Base-by-base conservation (phyloP, 1,140 invertebrate species). In the Drosophila nannoptera region DNA sequence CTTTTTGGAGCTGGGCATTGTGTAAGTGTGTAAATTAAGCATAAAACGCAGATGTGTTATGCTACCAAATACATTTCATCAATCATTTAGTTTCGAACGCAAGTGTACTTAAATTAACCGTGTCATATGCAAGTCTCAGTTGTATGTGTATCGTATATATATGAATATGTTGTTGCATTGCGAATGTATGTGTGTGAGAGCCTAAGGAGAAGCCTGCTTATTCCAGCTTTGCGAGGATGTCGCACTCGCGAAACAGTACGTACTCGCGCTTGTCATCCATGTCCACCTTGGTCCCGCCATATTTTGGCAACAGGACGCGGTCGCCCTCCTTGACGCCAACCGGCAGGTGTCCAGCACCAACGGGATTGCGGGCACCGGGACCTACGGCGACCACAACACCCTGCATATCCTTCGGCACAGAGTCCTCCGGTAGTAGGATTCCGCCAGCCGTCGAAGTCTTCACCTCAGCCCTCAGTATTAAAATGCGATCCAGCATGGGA, bases 401-500 rank as follows among this genome's bases (percentile, higher is more conserved):
- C 84, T 96, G 94, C 11, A 98, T 91, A 64, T 99, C 96, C 91
- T 99, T 99, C 32, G 94, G 94, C 89, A 96, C 94, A 3, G 98
- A 95, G 89, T 98, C 99, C 89, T 99, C 98, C 2, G 99, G 98
- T 69, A 99, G 94, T 71, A 99, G 94, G 87, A 99, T 98, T 49
- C 98, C 98, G 43, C 97, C 97, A 90, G 98, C 98, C 7, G 98
- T 99, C 91, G 97, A 97, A 0, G 96, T 94, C 62, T 99, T 90
- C 36, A 97, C 94, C 84, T 98, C 96, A 36, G 97, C 95, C 87
- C 96, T 94, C 91, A 98, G 95, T 64, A 99, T 93, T 32, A 99
- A 91, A 60, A 99, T 97, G 82, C 99, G 92, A 90, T 99, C 98
- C 83, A 99, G 95, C 73, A 99, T 91, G 31, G 99, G 99, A 70